phyloP scores from a whole-genome alignment of 2,797 vertebrate genomes.

The Anguilla obscura region DNA sequence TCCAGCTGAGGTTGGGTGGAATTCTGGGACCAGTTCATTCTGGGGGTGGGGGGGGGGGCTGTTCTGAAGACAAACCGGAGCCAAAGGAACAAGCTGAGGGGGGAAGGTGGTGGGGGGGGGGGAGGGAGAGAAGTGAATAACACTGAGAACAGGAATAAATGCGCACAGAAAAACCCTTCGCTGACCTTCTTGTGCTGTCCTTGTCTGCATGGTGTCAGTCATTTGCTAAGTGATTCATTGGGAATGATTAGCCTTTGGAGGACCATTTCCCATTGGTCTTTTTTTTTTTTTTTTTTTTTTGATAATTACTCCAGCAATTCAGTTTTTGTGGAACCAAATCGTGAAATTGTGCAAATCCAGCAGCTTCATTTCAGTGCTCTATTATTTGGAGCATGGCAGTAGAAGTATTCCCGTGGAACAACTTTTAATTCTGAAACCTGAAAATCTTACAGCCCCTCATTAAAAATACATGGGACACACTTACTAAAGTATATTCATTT shows the following conservation, averaged over 20 bases:
- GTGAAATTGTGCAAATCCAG: background rate
- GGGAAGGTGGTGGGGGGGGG: background rate
- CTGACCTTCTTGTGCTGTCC: background rate
- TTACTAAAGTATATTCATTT: too few species aligned
- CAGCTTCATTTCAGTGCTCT: background rate
- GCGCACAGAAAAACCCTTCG: background rate
- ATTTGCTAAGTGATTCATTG: background rate
- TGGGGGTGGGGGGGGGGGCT: conserved; percentile 11
- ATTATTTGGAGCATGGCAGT: background rate
- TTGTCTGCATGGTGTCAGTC: background rate
- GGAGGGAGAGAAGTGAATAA: conserved; percentile 16
- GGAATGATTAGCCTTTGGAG: background rate
- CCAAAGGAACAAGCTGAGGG: background rate
- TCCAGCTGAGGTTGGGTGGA: conserved; percentile 64
- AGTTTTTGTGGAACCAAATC: background rate
- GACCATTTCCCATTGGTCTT: background rate
- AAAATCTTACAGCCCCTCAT: background rate
- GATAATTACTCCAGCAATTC: background rate
- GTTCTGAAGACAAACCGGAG: conserved; percentile 34
- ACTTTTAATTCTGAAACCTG: background rate
- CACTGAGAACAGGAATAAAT: background rate
- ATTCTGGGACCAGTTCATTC: conserved; percentile 64
- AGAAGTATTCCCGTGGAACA: background rate
- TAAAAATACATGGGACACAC: background rate
- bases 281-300: background rate